Evolutionary conservation across 2,888 invertebrate genomes (phyloP).

Genomic region (Amblyjoppa fuscipennis): DNA sequence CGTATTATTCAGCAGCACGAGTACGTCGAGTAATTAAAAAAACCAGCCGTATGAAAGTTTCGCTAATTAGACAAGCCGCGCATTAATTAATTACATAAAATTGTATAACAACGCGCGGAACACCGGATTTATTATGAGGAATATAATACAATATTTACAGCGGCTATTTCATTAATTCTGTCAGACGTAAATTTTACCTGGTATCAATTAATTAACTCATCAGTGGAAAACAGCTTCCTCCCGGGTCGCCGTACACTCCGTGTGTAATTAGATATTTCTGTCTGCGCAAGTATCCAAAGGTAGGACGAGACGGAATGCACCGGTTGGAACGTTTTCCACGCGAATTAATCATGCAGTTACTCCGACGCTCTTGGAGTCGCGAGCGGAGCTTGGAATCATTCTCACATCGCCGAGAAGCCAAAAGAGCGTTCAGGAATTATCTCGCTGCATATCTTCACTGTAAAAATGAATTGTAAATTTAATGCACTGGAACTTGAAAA

Average conservation of each 20-base stretch:
- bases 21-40: not conserved
- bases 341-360: constrained; percentile 23
- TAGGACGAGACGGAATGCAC: not conserved
- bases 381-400: constrained; percentile 10
- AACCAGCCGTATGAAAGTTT: constrained; percentile 18
- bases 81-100: constrained; percentile 41
- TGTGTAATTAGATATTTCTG: constrained; percentile 18
- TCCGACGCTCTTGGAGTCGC: not conserved
- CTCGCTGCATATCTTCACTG: not conserved
- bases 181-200: not conserved
- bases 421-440: not conserved
- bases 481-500: too few relatives aligned
- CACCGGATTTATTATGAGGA: not conserved
- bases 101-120: constrained; percentile 25
- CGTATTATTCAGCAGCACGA: not conserved
- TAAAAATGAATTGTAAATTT: too few relatives aligned
- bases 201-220: constrained; percentile 22
- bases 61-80: constrained; percentile 52
- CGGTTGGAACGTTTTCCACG: constrained; percentile 1
- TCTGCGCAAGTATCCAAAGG: not conserved
- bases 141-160: not conserved
- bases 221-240: constrained; percentile 23
- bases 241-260: not conserved
- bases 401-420: not conserved
- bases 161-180: not conserved